A percentile compares a stretch with the other conserved stretches of the same genome.
These are phyloP conservation scores for Dryocosmus kuriphilus DNA, from an alignment of 2,888 invertebrate genomes.

Conservation along the genomic window DNA sequence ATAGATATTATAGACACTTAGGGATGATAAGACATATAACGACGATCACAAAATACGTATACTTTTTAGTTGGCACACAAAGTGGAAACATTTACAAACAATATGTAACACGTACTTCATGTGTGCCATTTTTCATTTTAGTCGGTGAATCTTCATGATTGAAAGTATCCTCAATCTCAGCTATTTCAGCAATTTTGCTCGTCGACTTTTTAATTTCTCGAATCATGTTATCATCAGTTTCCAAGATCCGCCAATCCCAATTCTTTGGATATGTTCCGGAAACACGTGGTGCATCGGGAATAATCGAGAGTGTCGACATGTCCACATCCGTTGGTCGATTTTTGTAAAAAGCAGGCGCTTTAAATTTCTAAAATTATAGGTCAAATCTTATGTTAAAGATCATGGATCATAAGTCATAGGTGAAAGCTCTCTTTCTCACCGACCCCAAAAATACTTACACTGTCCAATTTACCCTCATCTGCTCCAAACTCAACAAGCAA, in stretches of 20 bases:
- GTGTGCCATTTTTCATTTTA: constrained; percentile 45
- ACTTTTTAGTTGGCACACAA: constrained; percentile 36
- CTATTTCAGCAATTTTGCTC: constrained; percentile 68
- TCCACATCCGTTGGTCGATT: constrained; percentile 89
- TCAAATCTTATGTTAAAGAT: not conserved
- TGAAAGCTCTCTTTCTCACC: too few species aligned
- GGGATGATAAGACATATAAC: not conserved
- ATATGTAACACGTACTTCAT: constrained; percentile 39
- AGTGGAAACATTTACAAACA: constrained; percentile 35
- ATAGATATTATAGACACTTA: not conserved
- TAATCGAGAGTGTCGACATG: constrained; percentile 82
- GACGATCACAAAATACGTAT: constrained; percentile 29
- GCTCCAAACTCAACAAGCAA: constrained; percentile 90
- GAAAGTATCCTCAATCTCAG: constrained; percentile 75
- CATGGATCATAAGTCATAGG: too few species aligned
- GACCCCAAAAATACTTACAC: constrained; percentile 81
- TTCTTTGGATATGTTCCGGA: constrained; percentile 84
- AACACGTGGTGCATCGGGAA: constrained; percentile 91
- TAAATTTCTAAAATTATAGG: constrained; percentile 84
- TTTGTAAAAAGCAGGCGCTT: constrained; percentile 88
- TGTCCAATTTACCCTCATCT: constrained; percentile 90
- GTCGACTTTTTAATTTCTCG: constrained; percentile 61
- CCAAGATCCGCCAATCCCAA: constrained; percentile 87
- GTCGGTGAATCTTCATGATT: constrained; percentile 68
- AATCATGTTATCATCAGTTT: constrained; percentile 76